phyloP scores from a whole-genome alignment of 2,888 invertebrate genomes.

The Aporophyla nigra region DNA sequence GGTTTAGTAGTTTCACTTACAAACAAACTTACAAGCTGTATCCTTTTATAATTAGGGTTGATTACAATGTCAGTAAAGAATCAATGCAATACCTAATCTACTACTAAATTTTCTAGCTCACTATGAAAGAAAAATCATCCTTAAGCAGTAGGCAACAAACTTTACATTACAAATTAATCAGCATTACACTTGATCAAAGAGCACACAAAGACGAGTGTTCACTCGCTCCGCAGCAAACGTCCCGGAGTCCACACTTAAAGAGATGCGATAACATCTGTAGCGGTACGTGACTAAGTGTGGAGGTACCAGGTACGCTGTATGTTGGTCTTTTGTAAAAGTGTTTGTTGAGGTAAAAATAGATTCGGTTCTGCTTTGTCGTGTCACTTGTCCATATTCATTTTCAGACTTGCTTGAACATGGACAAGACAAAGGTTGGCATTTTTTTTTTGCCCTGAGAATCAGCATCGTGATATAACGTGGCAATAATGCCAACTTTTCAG shows the following conservation, averaged over 20 bases:
- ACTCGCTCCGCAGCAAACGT: slow-evolving; percentile 9
- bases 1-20: too few species aligned
- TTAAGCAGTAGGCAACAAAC: not conserved
- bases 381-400: too few species aligned
- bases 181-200: slow-evolving; percentile 2
- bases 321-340: slow-evolving; percentile 5
- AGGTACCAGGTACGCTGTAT: not conserved
- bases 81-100: not conserved
- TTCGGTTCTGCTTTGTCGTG: not conserved
- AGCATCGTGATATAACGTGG: too few species aligned
- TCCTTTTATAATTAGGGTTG: too few species aligned
- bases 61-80: too few species aligned
- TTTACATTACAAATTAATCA: not conserved
- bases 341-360: slow-evolving; percentile 26
- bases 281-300: slow-evolving; percentile 26
- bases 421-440: not conserved
- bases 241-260: slow-evolving; percentile 20
- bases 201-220: slow-evolving; percentile 1
- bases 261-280: slow-evolving; percentile 26
- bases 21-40: too few species aligned
- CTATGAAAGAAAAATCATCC: not conserved
- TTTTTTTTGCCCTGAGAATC: too few species aligned
- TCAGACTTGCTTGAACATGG: not conserved
- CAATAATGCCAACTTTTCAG: too few species aligned
- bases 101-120: not conserved